Evolutionary conservation across 2,888 invertebrate genomes (phyloP).

Genomic region (Caenorhabditis becei): DNA sequence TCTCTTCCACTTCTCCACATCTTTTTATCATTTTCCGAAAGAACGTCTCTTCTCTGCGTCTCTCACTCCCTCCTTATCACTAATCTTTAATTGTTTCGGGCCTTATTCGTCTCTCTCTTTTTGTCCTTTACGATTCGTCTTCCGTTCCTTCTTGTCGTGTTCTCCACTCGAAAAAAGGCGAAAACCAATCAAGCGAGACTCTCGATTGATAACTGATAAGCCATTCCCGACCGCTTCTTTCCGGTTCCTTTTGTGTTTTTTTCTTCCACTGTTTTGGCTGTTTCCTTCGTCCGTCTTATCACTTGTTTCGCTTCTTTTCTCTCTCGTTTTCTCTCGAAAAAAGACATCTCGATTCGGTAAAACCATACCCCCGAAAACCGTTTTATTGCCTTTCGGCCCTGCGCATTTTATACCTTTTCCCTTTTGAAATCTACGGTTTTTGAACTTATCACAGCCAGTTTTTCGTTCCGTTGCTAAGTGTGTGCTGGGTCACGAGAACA

Average conservation of each 20-base stretch:
- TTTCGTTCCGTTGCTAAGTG: no score
- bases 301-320: no score
- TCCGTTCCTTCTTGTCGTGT: not conserved
- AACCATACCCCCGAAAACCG: no score
- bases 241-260: slow-evolving; percentile 1
- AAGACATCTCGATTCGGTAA: slow-evolving; percentile 3
- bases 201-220: not conserved
- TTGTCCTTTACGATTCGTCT: slow-evolving; percentile 9
- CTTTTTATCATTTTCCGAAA: not conserved
- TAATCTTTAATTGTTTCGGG: slow-evolving; percentile 19
- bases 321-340: not conserved
- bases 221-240: not conserved
- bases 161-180: not conserved
- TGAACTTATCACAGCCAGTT: no score
- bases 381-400: no score
- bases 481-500: no score
- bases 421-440: no score
- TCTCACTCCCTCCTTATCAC: slow-evolving; percentile 14
- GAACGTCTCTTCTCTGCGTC: slow-evolving; percentile 3
- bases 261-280: not conserved
- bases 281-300: not conserved
- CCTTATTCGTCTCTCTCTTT: not conserved
- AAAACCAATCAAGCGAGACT: not conserved
- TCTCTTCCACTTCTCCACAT: not conserved
- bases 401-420: no score